Evolutionary conservation across 2,797 vertebrate species (phyloP), one percentile per base, ranked within the genome.

Genomic region (Menidia menidia): DNA sequence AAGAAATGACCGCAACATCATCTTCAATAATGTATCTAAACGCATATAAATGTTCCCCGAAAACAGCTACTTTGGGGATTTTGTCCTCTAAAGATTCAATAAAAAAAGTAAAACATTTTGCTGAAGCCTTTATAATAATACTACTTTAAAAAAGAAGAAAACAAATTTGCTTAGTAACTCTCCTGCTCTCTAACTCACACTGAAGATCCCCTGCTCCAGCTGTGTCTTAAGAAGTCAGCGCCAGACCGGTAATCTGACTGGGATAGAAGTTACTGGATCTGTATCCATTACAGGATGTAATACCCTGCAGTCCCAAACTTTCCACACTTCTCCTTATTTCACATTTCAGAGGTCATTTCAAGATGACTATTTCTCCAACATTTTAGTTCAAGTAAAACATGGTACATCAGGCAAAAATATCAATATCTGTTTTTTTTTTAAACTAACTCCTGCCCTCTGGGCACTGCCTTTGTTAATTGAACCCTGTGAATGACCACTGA

Each of bases 241-340:
- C 86, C 86, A 85, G 80, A 80, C 82, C 68, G 79, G 79, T 87
- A 90, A 89, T 88, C 84, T 87, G 81, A 86, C 81, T 86, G 84
- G 72, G 72, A 84, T 71, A 73, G 79, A 87, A 81, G 86, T 90
- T 75, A 90, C 77, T 79, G 73, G 82, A 88, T 87, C 81, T 76
- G 84, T 80, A 90, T 92, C 88, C 71, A 83, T 90, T 88, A 85
- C 85, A 84, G 87, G 84, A 91, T 81, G 75, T 84, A 82, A 87
- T 82, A 84, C 77, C 71, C 73, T 56, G 83, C 81, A 59, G 61
- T 75, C 82, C 68, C 56, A 77, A 83, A 86, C 74, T 82, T 74
- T 77, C 73, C 67, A 80, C 73, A 75, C 82, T 77, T 75, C 73
- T 68, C 74, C 68, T 75, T 47, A 83, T 80, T 80, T 73, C 64